Evolutionary conservation across 2,797 vertebrate species (phyloP).

Genomic region (Pipistrellus nathusii): DNA sequence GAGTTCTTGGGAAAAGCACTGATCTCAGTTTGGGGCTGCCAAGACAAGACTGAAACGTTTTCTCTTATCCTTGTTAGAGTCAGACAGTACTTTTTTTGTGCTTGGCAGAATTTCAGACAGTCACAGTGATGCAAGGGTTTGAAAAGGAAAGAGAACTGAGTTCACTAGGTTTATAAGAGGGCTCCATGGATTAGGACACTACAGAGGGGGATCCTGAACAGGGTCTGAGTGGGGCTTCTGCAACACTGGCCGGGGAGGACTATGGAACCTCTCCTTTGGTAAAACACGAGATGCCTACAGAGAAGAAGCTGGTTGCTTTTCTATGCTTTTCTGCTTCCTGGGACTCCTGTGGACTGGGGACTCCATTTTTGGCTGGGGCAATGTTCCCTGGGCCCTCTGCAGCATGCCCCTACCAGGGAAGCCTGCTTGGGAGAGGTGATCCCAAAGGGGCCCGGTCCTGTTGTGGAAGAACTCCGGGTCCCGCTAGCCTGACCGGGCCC

Average conservation of each 20-base stretch:
- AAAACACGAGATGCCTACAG: not conserved
- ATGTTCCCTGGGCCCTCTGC: not conserved
- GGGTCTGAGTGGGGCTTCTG: not conserved
- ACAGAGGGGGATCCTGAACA: not conserved
- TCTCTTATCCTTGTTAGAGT: conserved; percentile 51
- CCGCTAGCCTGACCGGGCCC: not conserved
- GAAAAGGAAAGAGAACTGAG: not conserved
- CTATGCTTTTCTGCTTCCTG: not conserved
- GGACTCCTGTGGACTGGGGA: not conserved
- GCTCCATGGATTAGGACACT: not conserved
- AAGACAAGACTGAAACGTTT: conserved; percentile 56
- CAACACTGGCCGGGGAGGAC: not conserved
- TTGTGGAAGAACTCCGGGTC: not conserved
- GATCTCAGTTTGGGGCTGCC: conserved; percentile 42
- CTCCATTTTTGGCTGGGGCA: not conserved
- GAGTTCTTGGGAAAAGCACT: conserved; percentile 50
- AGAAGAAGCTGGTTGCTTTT: not conserved
- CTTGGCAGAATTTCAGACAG: conserved; percentile 67
- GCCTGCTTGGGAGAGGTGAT: not conserved
- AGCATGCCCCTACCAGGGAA: not conserved
- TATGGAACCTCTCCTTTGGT: not conserved
- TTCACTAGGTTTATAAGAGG: not conserved
- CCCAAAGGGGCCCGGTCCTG: not conserved
- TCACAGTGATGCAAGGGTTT: conserved; percentile 63
- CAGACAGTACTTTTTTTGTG: conserved; percentile 51